Conservation (phyloP, 2,113 vertebrate genomes). For the Sinocyclocheilus anshuiensis region DNA sequence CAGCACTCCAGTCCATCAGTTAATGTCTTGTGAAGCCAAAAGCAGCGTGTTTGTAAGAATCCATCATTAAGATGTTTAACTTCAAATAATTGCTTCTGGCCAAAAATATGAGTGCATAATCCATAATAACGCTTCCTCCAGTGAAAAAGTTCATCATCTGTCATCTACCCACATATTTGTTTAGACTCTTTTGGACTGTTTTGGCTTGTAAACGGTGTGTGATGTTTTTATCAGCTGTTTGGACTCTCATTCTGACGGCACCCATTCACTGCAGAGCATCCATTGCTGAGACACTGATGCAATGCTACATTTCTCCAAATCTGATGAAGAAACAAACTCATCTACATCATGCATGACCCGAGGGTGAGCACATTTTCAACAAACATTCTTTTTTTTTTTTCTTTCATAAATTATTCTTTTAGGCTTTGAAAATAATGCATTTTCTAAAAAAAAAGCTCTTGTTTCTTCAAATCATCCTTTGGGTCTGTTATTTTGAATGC, state of each 20-base stretch:
- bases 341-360: not conserved
- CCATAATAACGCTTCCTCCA: not conserved
- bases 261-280: not conserved
- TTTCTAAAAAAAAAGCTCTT: not conserved
- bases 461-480: conserved; percentile 4
- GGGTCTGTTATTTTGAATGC: not conserved
- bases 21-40: too few species aligned
- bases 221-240: not conserved
- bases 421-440: not conserved
- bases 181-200: too few species aligned
- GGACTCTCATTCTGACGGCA: not conserved
- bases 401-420: not conserved
- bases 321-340: not conserved
- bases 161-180: too few species aligned
- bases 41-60: too few species aligned
- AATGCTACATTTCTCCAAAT: not conserved
- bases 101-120: too few species aligned
- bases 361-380: too few species aligned
- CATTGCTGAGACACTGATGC: too few species aligned
- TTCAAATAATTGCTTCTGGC: not conserved
- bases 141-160: too few species aligned
- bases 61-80: not conserved
- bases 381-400: too few species aligned
- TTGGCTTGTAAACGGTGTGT: not conserved
- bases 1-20: too few species aligned